These are phyloP conservation scores for Pseudococcus jackbeardsleyi DNA, from an alignment of 2,888 invertebrate genomes.

Conservation along the genomic window DNA sequence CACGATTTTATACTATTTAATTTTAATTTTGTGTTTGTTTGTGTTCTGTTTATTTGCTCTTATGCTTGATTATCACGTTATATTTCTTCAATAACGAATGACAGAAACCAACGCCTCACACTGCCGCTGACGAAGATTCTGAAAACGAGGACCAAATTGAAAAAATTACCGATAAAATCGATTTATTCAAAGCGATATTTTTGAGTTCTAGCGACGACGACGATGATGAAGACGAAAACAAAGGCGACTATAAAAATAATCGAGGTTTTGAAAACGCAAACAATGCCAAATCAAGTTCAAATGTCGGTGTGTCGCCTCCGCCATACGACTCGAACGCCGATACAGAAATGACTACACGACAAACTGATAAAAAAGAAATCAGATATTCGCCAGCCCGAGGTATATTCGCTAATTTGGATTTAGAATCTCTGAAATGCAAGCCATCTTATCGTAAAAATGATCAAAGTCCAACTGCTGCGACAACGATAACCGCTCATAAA, in stretches of 20 bases:
- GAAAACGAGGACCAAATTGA: conserved; percentile 62
- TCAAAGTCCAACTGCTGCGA: background rate
- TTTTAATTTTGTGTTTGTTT: no score
- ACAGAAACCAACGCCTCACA: background rate
- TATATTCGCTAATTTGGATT: conserved; percentile 78
- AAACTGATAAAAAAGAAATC: background rate
- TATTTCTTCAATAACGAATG: no score
- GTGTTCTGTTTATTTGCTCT: no score
- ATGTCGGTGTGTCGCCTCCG: background rate
- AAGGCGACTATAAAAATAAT: conserved; percentile 1
- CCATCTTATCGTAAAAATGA: conserved; percentile 24
- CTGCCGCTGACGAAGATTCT: background rate
- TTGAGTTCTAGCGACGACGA: conserved; percentile 80
- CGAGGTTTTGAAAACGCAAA: background rate
- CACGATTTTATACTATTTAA: no score
- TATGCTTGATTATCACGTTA: no score
- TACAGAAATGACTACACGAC: background rate
- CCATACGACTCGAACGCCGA: background rate
- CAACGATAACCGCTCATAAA: background rate
- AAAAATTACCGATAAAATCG: conserved; percentile 75
- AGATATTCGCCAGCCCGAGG: conserved; percentile 77
- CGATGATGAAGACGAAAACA: conserved; percentile 71
- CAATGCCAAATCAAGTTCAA: background rate
- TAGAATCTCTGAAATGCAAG: conserved; percentile 70
- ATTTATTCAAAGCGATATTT: conserved; percentile 92